Percentiles rank a stretch among this genome's conserved stretches.
Evolutionary conservation across 1,140 invertebrate genomes (phyloP).

Genomic region (Contarinia nasturtii): DNA sequence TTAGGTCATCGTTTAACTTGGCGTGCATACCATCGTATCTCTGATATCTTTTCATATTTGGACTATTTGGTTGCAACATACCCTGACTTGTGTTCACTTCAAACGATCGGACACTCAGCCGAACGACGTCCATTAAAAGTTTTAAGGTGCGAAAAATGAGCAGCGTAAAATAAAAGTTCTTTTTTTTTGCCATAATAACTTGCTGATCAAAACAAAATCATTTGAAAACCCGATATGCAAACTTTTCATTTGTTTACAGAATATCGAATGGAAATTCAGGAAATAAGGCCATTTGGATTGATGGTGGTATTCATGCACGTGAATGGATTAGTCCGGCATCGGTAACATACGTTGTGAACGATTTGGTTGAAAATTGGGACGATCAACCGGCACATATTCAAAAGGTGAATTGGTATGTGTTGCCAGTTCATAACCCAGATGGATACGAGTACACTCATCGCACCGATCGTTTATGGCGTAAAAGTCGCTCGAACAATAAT

Average conservation of each 20-base stretch:
- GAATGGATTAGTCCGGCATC: conserved; percentile 85
- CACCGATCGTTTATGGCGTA: conserved; percentile 61
- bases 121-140: conserved; percentile 55
- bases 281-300: conserved; percentile 42
- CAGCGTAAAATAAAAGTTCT: not conserved
- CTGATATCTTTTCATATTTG: conserved; percentile 51
- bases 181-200: not conserved
- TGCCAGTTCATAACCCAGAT: conserved; percentile 69
- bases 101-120: conserved; percentile 53
- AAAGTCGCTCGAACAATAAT: conserved; percentile 42
- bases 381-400: conserved; percentile 45
- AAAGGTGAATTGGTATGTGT: conserved; percentile 64
- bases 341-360: conserved; percentile 62
- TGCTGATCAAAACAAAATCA: not conserved
- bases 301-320: conserved; percentile 69
- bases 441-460: conserved; percentile 70
- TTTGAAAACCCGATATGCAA: no score
- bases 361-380: conserved; percentile 52
- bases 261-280: conserved; percentile 40
- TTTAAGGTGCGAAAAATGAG: conserved; percentile 24
- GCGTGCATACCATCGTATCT: conserved; percentile 54
- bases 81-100: conserved; percentile 42
- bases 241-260: conserved; percentile 15
- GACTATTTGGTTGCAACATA: conserved; percentile 54
- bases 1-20: conserved; percentile 63